These are phyloP conservation scores for Sitophilus oryzae DNA, from an alignment of 1,140 invertebrate genomes.

Conservation along the genomic window DNA sequence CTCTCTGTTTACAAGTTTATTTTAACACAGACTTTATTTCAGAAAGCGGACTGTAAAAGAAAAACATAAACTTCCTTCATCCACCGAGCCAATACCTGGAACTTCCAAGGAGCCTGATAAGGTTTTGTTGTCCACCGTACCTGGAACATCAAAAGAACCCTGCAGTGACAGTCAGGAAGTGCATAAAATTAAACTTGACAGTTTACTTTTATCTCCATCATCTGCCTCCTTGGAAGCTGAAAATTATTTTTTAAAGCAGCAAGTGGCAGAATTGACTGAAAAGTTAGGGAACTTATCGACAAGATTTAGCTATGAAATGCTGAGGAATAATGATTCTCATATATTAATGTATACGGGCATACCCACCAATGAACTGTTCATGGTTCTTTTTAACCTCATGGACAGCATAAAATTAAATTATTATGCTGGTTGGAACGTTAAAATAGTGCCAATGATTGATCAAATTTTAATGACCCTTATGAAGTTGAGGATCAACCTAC, in stretches of 20 bases:
- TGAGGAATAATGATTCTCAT: slow-evolving; percentile 21
- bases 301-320: slow-evolving; percentile 22
- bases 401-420: slow-evolving; percentile 19
- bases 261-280: slow-evolving; percentile 15
- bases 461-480: slow-evolving; percentile 31
- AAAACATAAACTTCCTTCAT: no score
- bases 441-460: slow-evolving; percentile 25
- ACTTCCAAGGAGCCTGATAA: no score
- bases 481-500: slow-evolving; percentile 27
- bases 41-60: no score
- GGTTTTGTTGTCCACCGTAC: no score
- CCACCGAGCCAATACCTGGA: no score
- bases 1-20: no score
- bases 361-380: slow-evolving; percentile 23
- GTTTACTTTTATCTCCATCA: no score
- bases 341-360: slow-evolving; percentile 28
- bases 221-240: slow-evolving; percentile 13
- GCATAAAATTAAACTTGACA: no score
- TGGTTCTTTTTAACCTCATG: slow-evolving; percentile 16
- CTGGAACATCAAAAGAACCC: no score
- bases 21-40: no score
- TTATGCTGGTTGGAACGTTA: slow-evolving; percentile 26
- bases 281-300: slow-evolving; percentile 6
- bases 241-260: slow-evolving; percentile 21
- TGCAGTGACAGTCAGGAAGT: no score